These are phyloP conservation scores for Bos javanicus DNA, from an alignment of 2,113 vertebrate genomes.

Conservation along the genomic window DNA sequence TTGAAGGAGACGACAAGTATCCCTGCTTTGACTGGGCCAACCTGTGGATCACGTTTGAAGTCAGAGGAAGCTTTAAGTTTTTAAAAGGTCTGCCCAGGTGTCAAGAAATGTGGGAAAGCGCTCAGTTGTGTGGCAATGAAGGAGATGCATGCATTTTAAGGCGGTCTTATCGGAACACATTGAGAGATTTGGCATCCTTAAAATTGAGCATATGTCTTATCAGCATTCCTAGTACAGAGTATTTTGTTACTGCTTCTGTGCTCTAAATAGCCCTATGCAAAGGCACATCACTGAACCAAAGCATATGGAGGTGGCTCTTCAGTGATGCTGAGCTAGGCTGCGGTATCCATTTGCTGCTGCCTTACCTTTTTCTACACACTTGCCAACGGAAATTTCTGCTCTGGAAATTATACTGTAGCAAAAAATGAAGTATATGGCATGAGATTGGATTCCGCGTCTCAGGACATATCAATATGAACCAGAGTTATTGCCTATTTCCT, in stretches of 20 bases:
- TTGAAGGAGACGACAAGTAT: neutral
- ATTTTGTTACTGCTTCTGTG: conserved; percentile 16
- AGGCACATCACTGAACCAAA: conserved; percentile 2
- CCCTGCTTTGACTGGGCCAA: neutral
- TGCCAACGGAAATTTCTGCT: conserved; percentile 29
- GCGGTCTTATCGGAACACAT: neutral
- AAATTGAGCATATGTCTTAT: conserved; percentile 16
- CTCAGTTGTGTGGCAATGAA: neutral
- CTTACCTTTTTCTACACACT: conserved; percentile 14
- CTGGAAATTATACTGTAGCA: conserved; percentile 33
- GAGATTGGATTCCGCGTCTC: conserved; percentile 24
- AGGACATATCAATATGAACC: conserved; percentile 65
- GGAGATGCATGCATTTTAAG: neutral
- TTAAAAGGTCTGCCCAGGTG: neutral
- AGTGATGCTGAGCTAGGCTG: neutral
- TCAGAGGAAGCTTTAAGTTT: neutral
- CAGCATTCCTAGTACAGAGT: conserved; percentile 18
- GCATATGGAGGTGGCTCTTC: neutral
- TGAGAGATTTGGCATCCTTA: conserved; percentile 49
- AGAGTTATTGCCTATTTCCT: conserved; percentile 37
- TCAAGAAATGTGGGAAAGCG: neutral
- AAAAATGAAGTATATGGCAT: conserved; percentile 29
- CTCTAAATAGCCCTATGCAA: neutral
- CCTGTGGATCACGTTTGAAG: neutral
- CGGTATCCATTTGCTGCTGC: neutral